A percentile compares a stretch with the other conserved stretches of the same genome.
phyloP scores from a whole-genome alignment of 2,888 invertebrate genomes.

The Corbicula japonica region DNA sequence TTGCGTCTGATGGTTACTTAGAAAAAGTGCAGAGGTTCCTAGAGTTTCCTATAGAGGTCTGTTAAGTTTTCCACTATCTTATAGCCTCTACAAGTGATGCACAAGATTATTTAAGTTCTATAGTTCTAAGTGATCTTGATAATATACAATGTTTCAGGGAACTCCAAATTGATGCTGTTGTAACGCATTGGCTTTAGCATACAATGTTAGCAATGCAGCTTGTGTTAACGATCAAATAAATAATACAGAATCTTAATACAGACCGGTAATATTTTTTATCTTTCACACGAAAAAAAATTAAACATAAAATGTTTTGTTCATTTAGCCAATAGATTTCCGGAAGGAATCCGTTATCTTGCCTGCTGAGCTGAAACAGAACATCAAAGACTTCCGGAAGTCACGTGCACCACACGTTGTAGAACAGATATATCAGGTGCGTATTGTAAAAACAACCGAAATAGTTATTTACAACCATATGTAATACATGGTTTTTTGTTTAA shows the following conservation, averaged over 20 bases:
- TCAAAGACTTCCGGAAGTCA: conserved; percentile 17
- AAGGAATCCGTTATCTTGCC: neutral
- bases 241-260: neutral
- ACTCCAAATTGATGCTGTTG: too few species aligned
- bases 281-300: neutral
- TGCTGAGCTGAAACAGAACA: conserved; percentile 12
- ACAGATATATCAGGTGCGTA: neutral
- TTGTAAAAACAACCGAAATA: too few species aligned
- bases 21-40: conserved; percentile 18
- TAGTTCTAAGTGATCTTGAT: too few species aligned
- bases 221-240: neutral
- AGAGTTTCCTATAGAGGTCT: conserved; percentile 11
- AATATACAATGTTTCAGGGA: neutral
- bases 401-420: neutral
- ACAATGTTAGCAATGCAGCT: neutral
- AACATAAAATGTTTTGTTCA: neutral
- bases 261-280: neutral
- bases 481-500: too few species aligned
- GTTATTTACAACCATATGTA: too few species aligned
- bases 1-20: conserved; percentile 9
- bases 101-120: neutral
- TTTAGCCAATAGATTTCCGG: neutral
- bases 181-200: too few species aligned
- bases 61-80: neutral
- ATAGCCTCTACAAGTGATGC: neutral